These are phyloP conservation scores for Ellobium chinense DNA, from an alignment of 2,888 invertebrate genomes.

Conservation along the genomic window DNA sequence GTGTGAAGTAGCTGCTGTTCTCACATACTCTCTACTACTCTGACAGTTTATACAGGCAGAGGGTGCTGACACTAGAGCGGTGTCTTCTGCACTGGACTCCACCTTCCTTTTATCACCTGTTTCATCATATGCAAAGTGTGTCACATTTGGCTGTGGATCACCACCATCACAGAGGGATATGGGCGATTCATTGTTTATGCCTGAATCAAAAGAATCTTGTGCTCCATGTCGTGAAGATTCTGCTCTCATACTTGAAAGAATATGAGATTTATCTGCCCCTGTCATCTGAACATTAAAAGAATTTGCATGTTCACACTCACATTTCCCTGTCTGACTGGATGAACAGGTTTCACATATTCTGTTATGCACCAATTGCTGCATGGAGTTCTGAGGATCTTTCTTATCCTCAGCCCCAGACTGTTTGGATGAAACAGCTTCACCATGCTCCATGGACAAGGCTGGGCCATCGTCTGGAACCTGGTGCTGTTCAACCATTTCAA, in stretches of 20 bases:
- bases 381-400: not conserved
- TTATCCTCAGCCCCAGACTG: too few relatives aligned
- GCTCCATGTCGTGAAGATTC: not conserved
- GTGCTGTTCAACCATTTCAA: slow-evolving; percentile 9
- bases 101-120: too few relatives aligned
- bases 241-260: too few relatives aligned
- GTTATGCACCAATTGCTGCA: not conserved
- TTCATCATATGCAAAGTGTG: too few relatives aligned
- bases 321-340: not conserved
- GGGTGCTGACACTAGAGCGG: too few relatives aligned
- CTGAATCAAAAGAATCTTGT: slow-evolving; percentile 28
- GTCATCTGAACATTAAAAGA: not conserved
- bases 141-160: not conserved
- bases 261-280: not conserved
- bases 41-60: too few relatives aligned
- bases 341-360: not conserved
- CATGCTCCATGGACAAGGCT: too few relatives aligned
- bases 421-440: too few relatives aligned
- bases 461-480: not conserved
- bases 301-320: not conserved
- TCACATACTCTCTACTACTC: too few relatives aligned
- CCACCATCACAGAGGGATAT: not conserved
- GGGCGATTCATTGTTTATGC: slow-evolving; percentile 22
- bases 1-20: too few relatives aligned
- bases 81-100: too few relatives aligned